These are phyloP conservation scores for honey bee (Apis mellifera) DNA, from an alignment of 1,140 invertebrate genomes.

Conservation along the genomic window Amel_HAv3.1 CM009931.2:20773001-20773500, in stretches of 20 bases:
- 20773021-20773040: no score
- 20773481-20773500: constrained; percentile 51
- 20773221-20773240: background rate
- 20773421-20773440: background rate
- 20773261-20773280: background rate
- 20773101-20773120: no score
- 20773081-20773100: no score
- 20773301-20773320: constrained; percentile 40
- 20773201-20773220: background rate
- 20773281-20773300: constrained; percentile 14
- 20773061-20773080: no score
- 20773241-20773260: background rate
- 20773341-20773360: background rate
- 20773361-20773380: no score
- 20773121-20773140: background rate
- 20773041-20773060: no score
- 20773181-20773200: background rate
- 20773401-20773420: background rate
- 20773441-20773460: background rate
- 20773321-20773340: constrained; percentile 5
- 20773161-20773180: background rate
- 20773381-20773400: constrained; percentile 3
- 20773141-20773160: background rate
- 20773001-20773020: no score
- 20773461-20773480: constrained; percentile 42